phyloP scores from a whole-genome alignment of 1,140 invertebrate genomes.

The Amphibalanus amphitrite region DNA sequence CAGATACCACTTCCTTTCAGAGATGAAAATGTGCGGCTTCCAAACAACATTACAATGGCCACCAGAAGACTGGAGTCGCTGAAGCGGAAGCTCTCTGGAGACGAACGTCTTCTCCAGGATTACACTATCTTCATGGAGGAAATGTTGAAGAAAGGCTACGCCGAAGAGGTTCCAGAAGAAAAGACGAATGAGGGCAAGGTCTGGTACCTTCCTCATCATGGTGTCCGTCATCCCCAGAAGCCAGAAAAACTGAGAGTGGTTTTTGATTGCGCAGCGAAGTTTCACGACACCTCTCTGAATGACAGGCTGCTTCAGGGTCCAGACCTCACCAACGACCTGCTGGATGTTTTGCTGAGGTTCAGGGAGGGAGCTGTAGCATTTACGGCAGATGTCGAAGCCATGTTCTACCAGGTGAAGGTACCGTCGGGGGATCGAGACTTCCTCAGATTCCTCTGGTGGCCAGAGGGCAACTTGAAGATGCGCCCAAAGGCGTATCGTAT shows the following conservation, averaged over 20 bases:
- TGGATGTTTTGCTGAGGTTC: slow-evolving; percentile 11
- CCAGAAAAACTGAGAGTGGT: slow-evolving; percentile 9
- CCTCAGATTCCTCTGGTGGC: slow-evolving; percentile 9
- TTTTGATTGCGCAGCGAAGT: slow-evolving; percentile 11
- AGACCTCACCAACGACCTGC: slow-evolving; percentile 10
- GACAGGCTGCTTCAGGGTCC: slow-evolving; percentile 9
- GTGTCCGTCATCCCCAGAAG: slow-evolving; percentile 1
- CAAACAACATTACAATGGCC: too few relatives aligned
- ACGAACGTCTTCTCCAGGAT: too few relatives aligned
- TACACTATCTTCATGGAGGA: too few relatives aligned
- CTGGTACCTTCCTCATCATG: slow-evolving; percentile 12
- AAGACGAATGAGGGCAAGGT: too few relatives aligned
- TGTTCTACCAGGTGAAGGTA: slow-evolving; percentile 12
- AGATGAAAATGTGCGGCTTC: too few relatives aligned
- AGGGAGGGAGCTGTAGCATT: slow-evolving; percentile 7
- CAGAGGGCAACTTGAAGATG: neutral
- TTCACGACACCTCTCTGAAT: slow-evolving; percentile 8
- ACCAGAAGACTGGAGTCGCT: too few relatives aligned
- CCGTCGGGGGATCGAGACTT: slow-evolving; percentile 8
- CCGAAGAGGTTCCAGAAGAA: too few relatives aligned
- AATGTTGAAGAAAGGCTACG: too few relatives aligned
- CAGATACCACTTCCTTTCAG: too few relatives aligned
- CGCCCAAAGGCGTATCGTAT: neutral
- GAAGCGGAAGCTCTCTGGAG: too few relatives aligned
- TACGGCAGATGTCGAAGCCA: slow-evolving; percentile 9